Evolutionary conservation across 2,797 vertebrate genomes (phyloP), one percentile per base, ranked within the genome.

Genomic region (Rhodeus uyekii): DNA sequence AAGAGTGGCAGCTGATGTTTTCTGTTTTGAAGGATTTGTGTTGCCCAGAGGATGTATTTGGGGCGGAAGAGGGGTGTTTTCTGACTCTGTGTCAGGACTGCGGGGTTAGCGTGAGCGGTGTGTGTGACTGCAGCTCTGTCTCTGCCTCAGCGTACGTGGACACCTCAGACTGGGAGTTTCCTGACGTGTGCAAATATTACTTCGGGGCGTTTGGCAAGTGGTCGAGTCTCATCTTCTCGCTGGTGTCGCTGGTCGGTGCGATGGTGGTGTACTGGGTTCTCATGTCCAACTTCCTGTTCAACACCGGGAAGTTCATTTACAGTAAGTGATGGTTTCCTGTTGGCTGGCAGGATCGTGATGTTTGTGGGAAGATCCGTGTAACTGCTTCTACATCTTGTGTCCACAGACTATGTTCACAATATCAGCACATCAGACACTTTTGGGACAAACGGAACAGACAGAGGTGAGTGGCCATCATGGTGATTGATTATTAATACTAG

Each of bases 211-310:
- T 96, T 87, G 98, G 98, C 60, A 95, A 97, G 22, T 98, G 97
- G 97, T 96, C 96, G 34, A 98, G 97, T 87, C 93, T 99, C 65
- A 9, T 98, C 8, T 99, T 99, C 92, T 99, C 98, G 12, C 89
- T 97, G 94, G 93, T 99, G 86, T 99, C 98, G 0, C 95, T 99
- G 44, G 87, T 97, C 77, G 98, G 98, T 89, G 98, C 98, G 60
- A 98, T 99, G 98, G 95, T 99, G 88, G 96, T 99, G 86, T 99
- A 99, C 88, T 99, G 98, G 98, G 98, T 99, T 27, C 97, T 99
- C 78, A 99, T 99, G 98, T 98, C 98, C 85, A 98, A 99, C 91
- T 99, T 99, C 86, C 93, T 99, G 60, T 99, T 93, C 90, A 99
- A 99, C 89, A 97, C 96, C 0, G 98, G 98, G 29, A 95, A 96